Evolutionary conservation across 2,113 vertebrate species (phyloP).

Genomic region (Fregata magnificens): DNA sequence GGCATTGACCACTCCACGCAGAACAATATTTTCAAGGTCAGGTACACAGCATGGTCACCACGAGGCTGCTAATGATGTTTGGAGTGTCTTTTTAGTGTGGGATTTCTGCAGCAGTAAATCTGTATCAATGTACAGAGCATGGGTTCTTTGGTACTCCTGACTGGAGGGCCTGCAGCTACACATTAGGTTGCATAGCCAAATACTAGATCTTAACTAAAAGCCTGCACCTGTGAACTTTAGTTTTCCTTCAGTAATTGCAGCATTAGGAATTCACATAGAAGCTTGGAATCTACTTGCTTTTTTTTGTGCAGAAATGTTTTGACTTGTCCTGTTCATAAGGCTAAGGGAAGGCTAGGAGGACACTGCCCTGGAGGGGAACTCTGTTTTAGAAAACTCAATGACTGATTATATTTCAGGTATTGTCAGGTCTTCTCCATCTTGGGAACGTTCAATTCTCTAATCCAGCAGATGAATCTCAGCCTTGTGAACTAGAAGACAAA

Average conservation of each 20-base stretch:
- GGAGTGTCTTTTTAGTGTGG: not conserved
- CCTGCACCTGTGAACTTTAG: not conserved
- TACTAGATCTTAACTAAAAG: not conserved
- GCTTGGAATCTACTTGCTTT: not conserved
- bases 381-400: not conserved
- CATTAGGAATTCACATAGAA: not conserved
- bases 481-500: slow-evolving; percentile 76
- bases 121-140: not conserved
- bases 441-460: slow-evolving; percentile 85
- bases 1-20: slow-evolving; percentile 81
- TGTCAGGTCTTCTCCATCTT: slow-evolving; percentile 90
- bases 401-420: slow-evolving; percentile 68
- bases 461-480: slow-evolving; percentile 81
- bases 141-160: not conserved
- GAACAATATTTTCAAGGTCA: slow-evolving; percentile 90
- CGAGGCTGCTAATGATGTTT: not conserved
- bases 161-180: not conserved
- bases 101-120: not conserved
- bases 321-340: not conserved
- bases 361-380: not conserved
- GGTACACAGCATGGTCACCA: not conserved
- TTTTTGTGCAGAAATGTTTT: not conserved
- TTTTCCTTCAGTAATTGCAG: not conserved
- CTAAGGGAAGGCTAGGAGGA: not conserved
- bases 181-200: not conserved